Conservation (phyloP, 2,113 vertebrate genomes). For the Rhineura floridana region DNA sequence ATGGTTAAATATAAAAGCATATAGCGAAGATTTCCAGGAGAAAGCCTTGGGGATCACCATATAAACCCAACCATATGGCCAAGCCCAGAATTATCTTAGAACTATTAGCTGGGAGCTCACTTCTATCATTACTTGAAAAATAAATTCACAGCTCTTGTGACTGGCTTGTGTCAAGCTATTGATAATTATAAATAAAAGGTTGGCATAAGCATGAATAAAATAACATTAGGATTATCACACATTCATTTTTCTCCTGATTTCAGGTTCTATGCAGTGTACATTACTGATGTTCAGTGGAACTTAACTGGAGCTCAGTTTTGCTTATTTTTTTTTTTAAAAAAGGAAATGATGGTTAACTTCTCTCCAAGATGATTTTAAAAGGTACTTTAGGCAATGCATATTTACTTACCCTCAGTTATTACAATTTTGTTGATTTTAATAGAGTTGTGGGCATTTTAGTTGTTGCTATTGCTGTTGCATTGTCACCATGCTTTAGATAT, state of each 20-base stretch:
- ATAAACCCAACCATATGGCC: conserved; percentile 60
- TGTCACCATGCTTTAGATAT: too few species aligned
- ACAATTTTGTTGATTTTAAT: too few species aligned
- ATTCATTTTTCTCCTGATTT: conserved; percentile 27
- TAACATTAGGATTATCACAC: conserved; percentile 33
- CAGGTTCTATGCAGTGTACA: neutral
- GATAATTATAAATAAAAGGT: conserved; percentile 51
- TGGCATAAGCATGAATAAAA: conserved; percentile 46
- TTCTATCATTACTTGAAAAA: conserved; percentile 46
- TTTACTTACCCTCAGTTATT: neutral
- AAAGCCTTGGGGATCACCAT: conserved; percentile 25
- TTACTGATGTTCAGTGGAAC: neutral
- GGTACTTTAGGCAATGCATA: neutral
- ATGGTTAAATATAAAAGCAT: conserved; percentile 63
- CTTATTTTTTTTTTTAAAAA: neutral
- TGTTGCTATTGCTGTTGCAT: neutral
- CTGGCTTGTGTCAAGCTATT: conserved; percentile 41
- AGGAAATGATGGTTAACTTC: neutral
- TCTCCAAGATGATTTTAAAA: neutral
- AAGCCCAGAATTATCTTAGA: conserved; percentile 55
- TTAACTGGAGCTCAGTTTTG: neutral
- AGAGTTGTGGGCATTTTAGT: neutral
- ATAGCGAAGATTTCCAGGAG: conserved; percentile 48
- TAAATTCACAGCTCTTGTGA: conserved; percentile 37
- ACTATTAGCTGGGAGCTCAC: conserved; percentile 45